Evolutionary conservation across 2,113 vertebrate genomes (phyloP).

Genomic region (Notechis scutatus): DNA sequence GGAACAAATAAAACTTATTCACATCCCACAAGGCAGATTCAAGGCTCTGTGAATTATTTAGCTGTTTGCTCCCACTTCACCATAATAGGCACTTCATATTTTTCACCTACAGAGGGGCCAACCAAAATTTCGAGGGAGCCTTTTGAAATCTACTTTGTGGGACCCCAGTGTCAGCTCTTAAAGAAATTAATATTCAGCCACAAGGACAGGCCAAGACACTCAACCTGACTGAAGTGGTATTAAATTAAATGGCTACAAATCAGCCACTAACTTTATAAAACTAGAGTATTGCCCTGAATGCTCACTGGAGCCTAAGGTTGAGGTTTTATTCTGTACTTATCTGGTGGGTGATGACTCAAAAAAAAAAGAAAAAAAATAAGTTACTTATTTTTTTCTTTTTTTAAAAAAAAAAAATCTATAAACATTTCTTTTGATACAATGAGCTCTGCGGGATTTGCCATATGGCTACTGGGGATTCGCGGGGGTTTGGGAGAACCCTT

Average conservation of each 20-base stretch:
- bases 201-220: background rate
- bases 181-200: background rate
- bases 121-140: background rate
- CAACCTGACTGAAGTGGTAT: background rate
- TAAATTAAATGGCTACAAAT: background rate
- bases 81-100: background rate
- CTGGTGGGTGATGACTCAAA: background rate
- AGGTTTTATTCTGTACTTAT: background rate
- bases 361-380: background rate
- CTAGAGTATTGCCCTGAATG: background rate
- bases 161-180: background rate
- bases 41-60: background rate
- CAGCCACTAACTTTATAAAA: background rate
- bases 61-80: too few relatives aligned
- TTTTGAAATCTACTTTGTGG: background rate
- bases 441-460: background rate
- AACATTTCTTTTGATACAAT: background rate
- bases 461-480: background rate
- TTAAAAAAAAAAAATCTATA: background rate
- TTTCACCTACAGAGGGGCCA: background rate
- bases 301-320: background rate
- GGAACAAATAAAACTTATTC: background rate
- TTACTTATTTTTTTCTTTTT: background rate
- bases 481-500: too few relatives aligned
- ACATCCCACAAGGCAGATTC: background rate